Evolutionary conservation across 2,113 vertebrate species (phyloP).

Genomic region (Lasiurus cinereus): DNA sequence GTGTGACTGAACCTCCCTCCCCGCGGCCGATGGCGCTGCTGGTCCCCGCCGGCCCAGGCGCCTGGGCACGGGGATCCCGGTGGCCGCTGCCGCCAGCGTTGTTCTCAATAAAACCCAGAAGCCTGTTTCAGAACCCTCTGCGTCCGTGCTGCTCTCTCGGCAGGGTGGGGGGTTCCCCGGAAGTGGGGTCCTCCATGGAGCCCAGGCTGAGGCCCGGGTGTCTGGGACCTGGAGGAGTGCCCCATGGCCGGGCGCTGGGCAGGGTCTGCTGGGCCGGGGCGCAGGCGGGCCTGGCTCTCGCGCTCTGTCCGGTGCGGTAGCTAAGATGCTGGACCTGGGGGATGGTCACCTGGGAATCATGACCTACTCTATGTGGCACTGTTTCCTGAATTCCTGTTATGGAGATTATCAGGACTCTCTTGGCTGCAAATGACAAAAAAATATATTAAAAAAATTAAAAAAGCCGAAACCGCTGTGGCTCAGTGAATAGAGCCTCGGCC

Average conservation of each 20-base stretch:
- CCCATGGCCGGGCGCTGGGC: no score
- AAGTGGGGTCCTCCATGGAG: no score
- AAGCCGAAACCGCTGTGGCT: no score
- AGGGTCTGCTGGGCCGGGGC: background rate
- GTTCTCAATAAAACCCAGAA: slow-evolving; percentile 78
- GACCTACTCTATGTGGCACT: background rate
- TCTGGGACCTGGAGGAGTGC: background rate
- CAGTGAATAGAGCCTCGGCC: no score
- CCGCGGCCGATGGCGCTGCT: slow-evolving; percentile 74
- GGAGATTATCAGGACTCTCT: background rate
- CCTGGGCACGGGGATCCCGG: background rate
- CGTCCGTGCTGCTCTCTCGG: slow-evolving; percentile 66
- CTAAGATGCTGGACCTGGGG: background rate
- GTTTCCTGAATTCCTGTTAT: background rate
- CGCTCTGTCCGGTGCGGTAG: rapidly evolving
- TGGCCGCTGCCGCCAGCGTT: slow-evolving; percentile 32
- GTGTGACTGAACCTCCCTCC: slow-evolving; percentile 71
- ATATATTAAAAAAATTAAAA: no score
- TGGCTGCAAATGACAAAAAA: background rate
- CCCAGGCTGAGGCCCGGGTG: background rate
- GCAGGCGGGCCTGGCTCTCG: background rate
- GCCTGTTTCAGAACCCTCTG: slow-evolving; percentile 43
- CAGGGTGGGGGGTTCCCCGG: background rate
- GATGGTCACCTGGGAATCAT: background rate
- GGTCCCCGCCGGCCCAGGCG: slow-evolving; percentile 73